Evolutionary conservation across 2,113 vertebrate species (phyloP).

Genomic region (Arvicanthis niloticus): DNA sequence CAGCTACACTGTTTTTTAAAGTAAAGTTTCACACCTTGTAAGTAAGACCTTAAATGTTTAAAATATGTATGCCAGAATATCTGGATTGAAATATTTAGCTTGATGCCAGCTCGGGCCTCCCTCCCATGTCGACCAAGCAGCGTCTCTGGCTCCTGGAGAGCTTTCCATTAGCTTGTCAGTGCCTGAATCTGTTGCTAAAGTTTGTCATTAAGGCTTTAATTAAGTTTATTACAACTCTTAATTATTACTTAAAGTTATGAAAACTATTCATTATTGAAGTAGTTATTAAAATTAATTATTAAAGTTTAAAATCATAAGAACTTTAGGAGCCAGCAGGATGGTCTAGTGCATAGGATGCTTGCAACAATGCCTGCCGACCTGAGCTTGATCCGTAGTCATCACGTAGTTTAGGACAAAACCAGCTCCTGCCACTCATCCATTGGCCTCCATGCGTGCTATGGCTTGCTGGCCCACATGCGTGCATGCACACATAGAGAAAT

Average conservation of each 20-base stretch:
- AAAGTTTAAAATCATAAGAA: conserved; percentile 52
- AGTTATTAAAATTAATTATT: conserved; percentile 54
- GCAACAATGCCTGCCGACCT: background rate
- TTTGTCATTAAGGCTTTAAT: conserved; percentile 43
- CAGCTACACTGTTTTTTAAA: background rate
- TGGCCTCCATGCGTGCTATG: background rate
- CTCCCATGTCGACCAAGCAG: no score
- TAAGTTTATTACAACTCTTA: conserved; percentile 46
- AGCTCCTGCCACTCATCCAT: background rate
- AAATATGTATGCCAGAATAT: conserved; percentile 16
- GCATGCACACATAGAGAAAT: background rate
- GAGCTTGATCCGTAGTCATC: background rate
- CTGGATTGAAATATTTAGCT: background rate
- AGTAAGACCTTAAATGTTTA: conserved; percentile 28
- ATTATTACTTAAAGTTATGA: conserved; percentile 53
- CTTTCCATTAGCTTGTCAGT: background rate
- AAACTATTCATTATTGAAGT: conserved; percentile 35
- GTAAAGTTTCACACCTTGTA: background rate
- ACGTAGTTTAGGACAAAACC: background rate
- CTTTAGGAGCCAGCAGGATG: conserved; percentile 16
- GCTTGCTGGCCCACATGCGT: background rate
- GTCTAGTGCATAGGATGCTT: background rate
- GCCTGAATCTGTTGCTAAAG: conserved; percentile 36
- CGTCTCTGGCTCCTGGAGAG: no score
- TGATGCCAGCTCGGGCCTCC: background rate